These are phyloP conservation scores for Rhegmatorhina hoffmannsi DNA, from an alignment of 2,113 vertebrate genomes.

Conservation along the genomic window DNA sequence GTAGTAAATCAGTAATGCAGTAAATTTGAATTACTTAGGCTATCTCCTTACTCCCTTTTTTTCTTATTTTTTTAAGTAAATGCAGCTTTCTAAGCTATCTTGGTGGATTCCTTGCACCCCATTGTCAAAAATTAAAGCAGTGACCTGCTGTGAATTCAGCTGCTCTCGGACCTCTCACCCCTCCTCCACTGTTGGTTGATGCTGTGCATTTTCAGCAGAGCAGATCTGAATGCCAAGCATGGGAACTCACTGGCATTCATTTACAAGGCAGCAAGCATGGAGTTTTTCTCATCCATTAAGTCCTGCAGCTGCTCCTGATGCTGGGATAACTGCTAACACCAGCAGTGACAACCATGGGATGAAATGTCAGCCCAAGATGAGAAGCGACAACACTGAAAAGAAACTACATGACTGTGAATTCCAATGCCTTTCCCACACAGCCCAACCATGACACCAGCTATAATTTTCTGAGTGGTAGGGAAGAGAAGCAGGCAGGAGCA, in stretches of 20 bases:
- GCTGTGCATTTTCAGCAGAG: neutral
- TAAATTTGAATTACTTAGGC: neutral
- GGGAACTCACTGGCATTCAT: neutral
- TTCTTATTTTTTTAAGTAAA: neutral
- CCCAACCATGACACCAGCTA: neutral
- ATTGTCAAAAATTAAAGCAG: neutral
- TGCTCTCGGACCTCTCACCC: neutral
- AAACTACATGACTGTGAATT: neutral
- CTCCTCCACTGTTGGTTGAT: neutral
- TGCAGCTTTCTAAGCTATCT: neutral
- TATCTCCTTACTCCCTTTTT: neutral
- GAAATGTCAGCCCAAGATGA: neutral
- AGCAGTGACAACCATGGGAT: neutral
- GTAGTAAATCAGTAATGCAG: neutral
- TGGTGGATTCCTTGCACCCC: neutral
- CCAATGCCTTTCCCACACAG: neutral
- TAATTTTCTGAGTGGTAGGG: neutral
- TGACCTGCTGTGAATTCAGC: neutral
- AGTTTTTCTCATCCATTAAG: slow-evolving; percentile 45
- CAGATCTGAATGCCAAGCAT: neutral
- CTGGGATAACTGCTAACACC: neutral
- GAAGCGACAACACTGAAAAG: neutral
- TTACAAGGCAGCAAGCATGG: neutral
- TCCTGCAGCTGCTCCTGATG: neutral
- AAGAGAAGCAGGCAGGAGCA: neutral